Conservation (phyloP, 2,113 vertebrate species). For the Albula glossodonta region DNA sequence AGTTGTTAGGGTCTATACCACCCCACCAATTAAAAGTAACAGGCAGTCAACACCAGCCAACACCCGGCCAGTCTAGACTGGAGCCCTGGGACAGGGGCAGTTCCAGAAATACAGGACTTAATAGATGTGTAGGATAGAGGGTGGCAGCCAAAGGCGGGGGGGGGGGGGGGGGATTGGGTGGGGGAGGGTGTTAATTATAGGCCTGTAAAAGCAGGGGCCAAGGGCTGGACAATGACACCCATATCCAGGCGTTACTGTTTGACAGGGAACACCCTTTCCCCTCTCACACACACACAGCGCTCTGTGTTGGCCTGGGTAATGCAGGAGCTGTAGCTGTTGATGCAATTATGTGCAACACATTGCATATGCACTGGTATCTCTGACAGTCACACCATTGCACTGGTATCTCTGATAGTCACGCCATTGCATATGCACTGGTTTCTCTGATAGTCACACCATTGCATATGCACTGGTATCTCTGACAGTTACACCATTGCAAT, state of each 20-base stretch:
- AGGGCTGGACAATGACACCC: conserved; percentile 41
- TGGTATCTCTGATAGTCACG: no score
- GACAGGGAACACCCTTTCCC: conserved; percentile 20
- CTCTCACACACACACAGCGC: no score
- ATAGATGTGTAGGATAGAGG: conserved; percentile 37
- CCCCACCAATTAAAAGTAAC: conserved; percentile 43
- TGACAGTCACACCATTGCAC: no score
- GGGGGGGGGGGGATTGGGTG: conserved; percentile 32
- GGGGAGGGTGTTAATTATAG: conserved; percentile 42
- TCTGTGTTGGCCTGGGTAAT: no score
- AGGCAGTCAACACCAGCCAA: conserved; percentile 48
- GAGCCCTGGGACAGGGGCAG: conserved; percentile 53
- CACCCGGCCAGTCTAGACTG: conserved; percentile 41
- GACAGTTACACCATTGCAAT: no score
- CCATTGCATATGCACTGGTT: no score
- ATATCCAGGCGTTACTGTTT: conserved; percentile 30
- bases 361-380: no score
- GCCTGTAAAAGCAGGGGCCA: conserved; percentile 52
- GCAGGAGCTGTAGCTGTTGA: no score
- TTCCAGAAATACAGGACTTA: conserved; percentile 60
- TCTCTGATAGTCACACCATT: no score
- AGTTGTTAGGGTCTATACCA: conserved; percentile 55
- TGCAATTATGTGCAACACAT: no score
- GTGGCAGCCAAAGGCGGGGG: conserved; percentile 36
- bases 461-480: no score